These are phyloP conservation scores for Lasioglossum vierecki DNA, from an alignment of 2,888 invertebrate species.

Conservation along the genomic window DNA sequence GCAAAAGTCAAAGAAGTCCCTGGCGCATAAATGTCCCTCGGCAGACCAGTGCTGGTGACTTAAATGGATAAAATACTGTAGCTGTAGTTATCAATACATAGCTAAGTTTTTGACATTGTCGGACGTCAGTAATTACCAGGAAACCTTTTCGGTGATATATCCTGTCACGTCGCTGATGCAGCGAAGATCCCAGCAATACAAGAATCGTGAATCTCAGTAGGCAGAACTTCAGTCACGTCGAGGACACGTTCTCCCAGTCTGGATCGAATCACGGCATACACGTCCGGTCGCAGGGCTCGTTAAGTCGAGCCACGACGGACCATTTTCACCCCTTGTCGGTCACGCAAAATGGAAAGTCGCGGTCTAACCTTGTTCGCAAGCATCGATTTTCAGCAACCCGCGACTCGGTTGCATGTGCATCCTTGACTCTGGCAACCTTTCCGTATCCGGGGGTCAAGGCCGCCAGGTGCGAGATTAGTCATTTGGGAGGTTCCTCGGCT, in stretches of 20 bases:
- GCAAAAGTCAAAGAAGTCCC: too few relatives aligned
- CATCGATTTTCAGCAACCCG: constrained; percentile 57
- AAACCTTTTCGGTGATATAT: too few relatives aligned
- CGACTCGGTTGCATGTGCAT: constrained; percentile 66
- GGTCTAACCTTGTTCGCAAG: constrained; percentile 54
- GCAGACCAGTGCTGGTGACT: too few relatives aligned
- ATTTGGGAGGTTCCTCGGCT: constrained; percentile 53
- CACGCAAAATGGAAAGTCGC: constrained; percentile 70
- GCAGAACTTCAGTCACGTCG: constrained; percentile 4
- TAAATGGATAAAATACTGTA: too few relatives aligned
- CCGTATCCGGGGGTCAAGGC: constrained; percentile 69
- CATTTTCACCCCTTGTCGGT: constrained; percentile 50
- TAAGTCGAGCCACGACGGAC: constrained; percentile 29
- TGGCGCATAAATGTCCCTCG: too few relatives aligned
- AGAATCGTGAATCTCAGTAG: constrained; percentile 16
- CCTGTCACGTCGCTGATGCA: neutral
- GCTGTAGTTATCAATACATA: too few relatives aligned
- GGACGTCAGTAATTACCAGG: neutral
- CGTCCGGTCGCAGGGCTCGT: constrained; percentile 19
- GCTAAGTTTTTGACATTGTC: neutral
- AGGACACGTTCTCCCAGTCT: neutral
- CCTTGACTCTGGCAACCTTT: constrained; percentile 71
- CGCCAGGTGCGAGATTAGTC: constrained; percentile 74
- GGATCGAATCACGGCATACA: constrained; percentile 20
- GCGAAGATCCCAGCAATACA: neutral